A percentile compares a stretch with the other conserved stretches of the same genome.
Evolutionary conservation across 2,113 vertebrate species (phyloP).

Genomic region (Cariama cristata): DNA sequence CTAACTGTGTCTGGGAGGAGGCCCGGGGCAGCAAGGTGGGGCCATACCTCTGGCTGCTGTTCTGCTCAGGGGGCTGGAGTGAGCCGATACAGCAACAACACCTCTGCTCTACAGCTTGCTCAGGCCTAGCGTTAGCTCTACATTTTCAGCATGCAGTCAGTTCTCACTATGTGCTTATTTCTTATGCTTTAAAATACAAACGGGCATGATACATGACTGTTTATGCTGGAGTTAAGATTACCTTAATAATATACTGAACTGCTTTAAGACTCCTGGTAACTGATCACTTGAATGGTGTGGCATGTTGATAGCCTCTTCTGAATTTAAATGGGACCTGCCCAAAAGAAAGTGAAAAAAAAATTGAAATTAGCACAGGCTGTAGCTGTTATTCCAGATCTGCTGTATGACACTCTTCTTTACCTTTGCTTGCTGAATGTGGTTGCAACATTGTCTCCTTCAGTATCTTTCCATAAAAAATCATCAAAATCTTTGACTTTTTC

Average conservation of each 20-base stretch:
- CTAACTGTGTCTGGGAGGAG: background rate
- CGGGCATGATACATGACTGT: accelerated
- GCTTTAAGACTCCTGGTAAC: conserved; percentile 81
- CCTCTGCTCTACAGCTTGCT: background rate
- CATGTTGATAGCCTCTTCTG: conserved; percentile 62
- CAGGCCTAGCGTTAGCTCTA: background rate
- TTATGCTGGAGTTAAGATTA: conserved; percentile 54
- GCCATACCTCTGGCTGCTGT: accelerated
- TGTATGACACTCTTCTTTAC: conserved; percentile 1
- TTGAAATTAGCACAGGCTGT: background rate
- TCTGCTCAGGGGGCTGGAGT: background rate
- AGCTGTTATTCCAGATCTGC: background rate
- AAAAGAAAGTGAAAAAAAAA: background rate
- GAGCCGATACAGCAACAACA: background rate
- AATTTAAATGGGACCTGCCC: conserved; percentile 25
- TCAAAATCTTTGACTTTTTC: conserved; percentile 84
- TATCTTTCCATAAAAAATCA: conserved; percentile 87
- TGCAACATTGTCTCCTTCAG: background rate
- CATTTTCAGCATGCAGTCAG: background rate
- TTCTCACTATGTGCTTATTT: background rate
- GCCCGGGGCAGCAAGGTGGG: background rate
- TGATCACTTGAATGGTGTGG: conserved; percentile 47
- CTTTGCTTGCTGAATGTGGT: background rate
- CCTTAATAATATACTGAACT: conserved; percentile 88
- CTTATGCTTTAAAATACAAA: background rate